These are phyloP conservation scores for Lophius piscatorius DNA, from an alignment of 2,113 vertebrate genomes.

Conservation along the genomic window DNA sequence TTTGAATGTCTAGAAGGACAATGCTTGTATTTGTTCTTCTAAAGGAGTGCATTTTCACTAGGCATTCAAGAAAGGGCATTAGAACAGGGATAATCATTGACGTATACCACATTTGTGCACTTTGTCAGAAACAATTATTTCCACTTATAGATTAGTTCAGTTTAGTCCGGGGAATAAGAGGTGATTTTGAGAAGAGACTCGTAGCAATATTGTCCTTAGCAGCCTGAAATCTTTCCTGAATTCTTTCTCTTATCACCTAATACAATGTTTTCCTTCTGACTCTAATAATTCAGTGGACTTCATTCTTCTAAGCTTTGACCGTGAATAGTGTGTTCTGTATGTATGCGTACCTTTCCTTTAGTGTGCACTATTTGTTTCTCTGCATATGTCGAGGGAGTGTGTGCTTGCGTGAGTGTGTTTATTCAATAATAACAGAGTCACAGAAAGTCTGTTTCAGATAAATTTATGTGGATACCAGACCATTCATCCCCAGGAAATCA, in stretches of 20 bases:
- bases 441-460: conserved; percentile 74
- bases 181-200: conserved; percentile 18
- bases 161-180: conserved; percentile 12
- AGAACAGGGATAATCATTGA: conserved; percentile 4
- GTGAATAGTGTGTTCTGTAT: conserved; percentile 1
- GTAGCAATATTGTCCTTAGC: conserved; percentile 7
- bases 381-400: conserved; percentile 18
- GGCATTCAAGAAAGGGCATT: conserved; percentile 21
- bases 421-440: conserved; percentile 71
- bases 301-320: conserved; percentile 42
- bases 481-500: conserved; percentile 78
- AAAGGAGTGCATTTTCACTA: conserved; percentile 55
- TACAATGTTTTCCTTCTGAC: conserved; percentile 29
- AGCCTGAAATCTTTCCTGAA: conserved; percentile 10
- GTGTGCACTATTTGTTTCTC: conserved; percentile 36
- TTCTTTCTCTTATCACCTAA: conserved; percentile 20
- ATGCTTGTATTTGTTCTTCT: conserved; percentile 60
- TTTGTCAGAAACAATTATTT: conserved; percentile 39
- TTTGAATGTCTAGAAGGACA: conserved; percentile 72
- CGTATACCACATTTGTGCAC: conserved; percentile 9
- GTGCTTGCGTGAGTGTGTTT: conserved; percentile 39
- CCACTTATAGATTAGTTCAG: conserved; percentile 14
- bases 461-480: conserved; percentile 71
- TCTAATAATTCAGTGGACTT: conserved; percentile 24
- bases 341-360: conserved; percentile 5